Percentiles rank a stretch among this genome's conserved stretches.
Conservation (phyloP, 2,797 vertebrate species). For the Scyliorhinus canicula region DNA sequence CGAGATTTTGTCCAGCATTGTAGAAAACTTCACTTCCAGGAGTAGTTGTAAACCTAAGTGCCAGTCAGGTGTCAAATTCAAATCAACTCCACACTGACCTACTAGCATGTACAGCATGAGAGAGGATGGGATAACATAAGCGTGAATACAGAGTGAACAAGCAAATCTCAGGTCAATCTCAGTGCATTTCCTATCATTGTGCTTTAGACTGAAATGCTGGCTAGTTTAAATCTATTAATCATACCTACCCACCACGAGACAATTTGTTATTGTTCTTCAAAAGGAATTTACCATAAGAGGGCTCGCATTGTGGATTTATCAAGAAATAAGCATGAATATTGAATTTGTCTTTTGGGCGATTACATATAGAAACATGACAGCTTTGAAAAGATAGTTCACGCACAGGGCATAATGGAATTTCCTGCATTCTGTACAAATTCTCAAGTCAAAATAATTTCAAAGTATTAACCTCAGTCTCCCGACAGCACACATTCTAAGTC, state of each 20-base stretch:
- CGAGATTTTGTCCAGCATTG: background rate
- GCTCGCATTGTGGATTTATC: background rate
- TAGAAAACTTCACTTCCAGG: background rate
- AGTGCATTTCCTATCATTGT: conserved; percentile 28
- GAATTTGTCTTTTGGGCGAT: background rate
- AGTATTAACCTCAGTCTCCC: background rate
- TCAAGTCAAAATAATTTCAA: background rate
- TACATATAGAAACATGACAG: background rate
- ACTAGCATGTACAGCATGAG: conserved; percentile 15
- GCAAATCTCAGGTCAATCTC: conserved; percentile 25
- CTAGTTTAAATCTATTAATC: conserved; percentile 9
- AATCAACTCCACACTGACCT: background rate
- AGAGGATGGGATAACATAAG: conserved; percentile 8
- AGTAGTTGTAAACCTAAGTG: background rate
- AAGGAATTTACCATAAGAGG: background rate
- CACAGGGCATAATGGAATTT: background rate
- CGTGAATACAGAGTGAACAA: conserved; percentile 11
- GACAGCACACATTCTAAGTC: background rate
- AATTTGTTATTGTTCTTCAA: conserved; percentile 5
- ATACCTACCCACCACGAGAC: background rate
- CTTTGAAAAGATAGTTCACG: background rate
- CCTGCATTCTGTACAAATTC: background rate
- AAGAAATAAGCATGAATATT: background rate
- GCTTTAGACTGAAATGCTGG: background rate
- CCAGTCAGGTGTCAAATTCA: background rate